Conservation (phyloP, 2,888 invertebrate genomes). For the Penaeus monodon region DNA sequence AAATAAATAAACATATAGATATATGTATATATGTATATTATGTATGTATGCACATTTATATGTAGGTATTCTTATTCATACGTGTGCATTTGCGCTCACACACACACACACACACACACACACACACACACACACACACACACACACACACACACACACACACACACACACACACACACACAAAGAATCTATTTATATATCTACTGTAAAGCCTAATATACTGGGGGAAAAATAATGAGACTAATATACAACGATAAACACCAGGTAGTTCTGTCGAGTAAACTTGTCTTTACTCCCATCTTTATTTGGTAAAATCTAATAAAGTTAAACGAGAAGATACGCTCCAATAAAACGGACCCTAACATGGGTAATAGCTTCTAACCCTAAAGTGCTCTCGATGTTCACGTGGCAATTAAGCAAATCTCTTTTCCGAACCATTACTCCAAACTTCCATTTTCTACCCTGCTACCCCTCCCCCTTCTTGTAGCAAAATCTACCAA, state of each 20-base stretch:
- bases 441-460: too few species aligned
- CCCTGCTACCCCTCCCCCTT: background rate
- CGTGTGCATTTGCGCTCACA: background rate
- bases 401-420: too few species aligned
- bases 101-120: constrained; percentile 19
- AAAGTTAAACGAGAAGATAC: background rate
- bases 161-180: background rate
- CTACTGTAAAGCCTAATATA: too few species aligned
- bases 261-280: too few species aligned
- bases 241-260: too few species aligned
- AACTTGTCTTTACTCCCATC: too few species aligned
- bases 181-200: background rate
- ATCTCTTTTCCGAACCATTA: too few species aligned
- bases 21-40: background rate
- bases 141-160: constrained; percentile 18
- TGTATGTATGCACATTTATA: background rate
- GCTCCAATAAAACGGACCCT: background rate
- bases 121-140: constrained; percentile 17
- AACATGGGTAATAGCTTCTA: background rate
- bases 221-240: too few species aligned
- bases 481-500: background rate
- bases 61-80: background rate
- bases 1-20: background rate
- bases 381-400: too few species aligned
- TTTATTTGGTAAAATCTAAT: too few species aligned